Conservation (phyloP, 2,797 vertebrate genomes). For the Darevskia mixta region DNA sequence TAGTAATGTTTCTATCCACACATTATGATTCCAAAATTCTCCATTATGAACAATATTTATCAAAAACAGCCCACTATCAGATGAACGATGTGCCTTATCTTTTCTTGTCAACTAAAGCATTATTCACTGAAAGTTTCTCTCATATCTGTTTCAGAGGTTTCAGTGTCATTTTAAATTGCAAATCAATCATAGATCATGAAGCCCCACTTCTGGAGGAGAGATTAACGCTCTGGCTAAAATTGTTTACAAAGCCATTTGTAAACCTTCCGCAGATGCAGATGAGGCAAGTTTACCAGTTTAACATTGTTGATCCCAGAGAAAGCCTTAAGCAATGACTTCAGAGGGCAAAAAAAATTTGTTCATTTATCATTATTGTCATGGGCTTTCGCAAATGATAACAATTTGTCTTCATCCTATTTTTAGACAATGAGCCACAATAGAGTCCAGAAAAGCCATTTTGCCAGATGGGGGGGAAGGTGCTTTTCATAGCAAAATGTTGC, state of each 20-base stretch:
- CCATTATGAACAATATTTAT: conserved; percentile 93
- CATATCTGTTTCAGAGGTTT: conserved; percentile 90
- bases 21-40: conserved; percentile 89
- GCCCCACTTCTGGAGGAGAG: conserved; percentile 85
- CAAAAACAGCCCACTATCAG: conserved; percentile 89
- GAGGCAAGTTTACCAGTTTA: conserved; percentile 91
- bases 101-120: conserved; percentile 92
- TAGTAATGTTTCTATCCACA: conserved; percentile 86
- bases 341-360: conserved; percentile 96
- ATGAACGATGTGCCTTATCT: conserved; percentile 94
- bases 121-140: conserved; percentile 93
- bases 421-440: conserved; percentile 99
- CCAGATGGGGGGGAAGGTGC: conserved; percentile 96
- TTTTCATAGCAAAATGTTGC: conserved; percentile 91
- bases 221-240: conserved; percentile 90
- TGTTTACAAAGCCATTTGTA: conserved; percentile 92
- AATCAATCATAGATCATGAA: conserved; percentile 95
- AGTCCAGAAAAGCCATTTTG: conserved; percentile 93
- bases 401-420: conserved; percentile 99
- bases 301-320: conserved; percentile 92
- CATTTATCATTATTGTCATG: conserved; percentile 99
- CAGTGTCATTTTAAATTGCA: conserved; percentile 95
- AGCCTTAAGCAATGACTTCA: conserved; percentile 99
- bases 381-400: conserved; percentile 99
- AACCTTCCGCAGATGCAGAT: conserved; percentile 90